A percentile compares a stretch with the other conserved stretches of the same genome.
phyloP scores from a whole-genome alignment of 2,113 vertebrate genomes.

The Noturus placidus region DNA sequence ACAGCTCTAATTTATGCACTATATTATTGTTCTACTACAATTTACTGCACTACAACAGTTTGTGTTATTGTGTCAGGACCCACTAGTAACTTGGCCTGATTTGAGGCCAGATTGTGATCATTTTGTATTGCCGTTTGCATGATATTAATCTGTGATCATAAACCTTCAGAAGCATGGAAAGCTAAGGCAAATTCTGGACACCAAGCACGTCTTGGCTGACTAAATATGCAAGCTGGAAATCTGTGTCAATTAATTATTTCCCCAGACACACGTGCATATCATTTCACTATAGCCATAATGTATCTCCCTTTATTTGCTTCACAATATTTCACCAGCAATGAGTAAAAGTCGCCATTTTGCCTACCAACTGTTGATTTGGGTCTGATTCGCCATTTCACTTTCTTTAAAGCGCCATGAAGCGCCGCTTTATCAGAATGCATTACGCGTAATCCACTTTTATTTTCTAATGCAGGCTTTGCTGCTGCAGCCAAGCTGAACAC shows the following conservation, averaged over 20 bases:
- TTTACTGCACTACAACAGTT: neutral
- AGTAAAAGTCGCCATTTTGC: conserved; percentile 36
- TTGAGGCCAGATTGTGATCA: neutral
- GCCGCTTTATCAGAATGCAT: neutral
- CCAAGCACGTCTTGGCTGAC: neutral
- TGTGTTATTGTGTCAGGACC: neutral
- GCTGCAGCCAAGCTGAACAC: neutral
- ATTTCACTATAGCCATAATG: too few species aligned
- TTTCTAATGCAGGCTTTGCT: neutral
- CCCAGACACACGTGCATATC: neutral
- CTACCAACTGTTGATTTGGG: conserved; percentile 33
- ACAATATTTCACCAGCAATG: neutral
- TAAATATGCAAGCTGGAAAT: neutral
- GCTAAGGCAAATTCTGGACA: neutral
- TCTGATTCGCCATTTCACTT: conserved; percentile 39
- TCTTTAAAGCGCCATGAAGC: conserved; percentile 13
- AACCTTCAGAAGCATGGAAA: neutral
- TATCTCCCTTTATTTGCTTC: neutral
- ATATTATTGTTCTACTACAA: neutral
- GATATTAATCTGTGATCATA: neutral
- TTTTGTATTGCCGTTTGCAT: neutral
- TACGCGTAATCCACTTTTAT: neutral
- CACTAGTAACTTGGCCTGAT: neutral
- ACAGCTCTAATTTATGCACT: neutral
- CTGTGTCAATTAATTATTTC: neutral